A percentile compares a stretch with the other conserved stretches of the same genome.
phyloP scores from a whole-genome alignment of 1,140 invertebrate species.

The Bombus ignitus region DNA sequence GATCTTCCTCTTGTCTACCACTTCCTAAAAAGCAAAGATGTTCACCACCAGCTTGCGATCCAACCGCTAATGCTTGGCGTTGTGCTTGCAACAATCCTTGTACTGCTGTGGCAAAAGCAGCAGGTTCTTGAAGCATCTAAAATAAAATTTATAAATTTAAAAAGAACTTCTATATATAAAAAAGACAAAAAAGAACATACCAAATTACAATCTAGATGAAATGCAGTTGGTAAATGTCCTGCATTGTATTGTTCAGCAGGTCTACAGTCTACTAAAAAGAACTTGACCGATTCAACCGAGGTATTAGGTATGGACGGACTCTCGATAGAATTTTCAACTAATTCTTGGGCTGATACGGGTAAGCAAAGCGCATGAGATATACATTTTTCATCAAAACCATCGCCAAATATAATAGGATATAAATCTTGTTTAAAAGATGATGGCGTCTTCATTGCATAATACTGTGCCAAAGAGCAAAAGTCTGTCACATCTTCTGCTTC shows the following conservation, averaged over 20 bases:
- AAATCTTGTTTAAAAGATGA: slow-evolving; percentile 93
- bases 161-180: slow-evolving; percentile 9
- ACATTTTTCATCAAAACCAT: slow-evolving; percentile 81
- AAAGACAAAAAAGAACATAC: slow-evolving; percentile 79
- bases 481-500: slow-evolving; percentile 98
- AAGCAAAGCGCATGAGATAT: slow-evolving; percentile 95
- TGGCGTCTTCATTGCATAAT: slow-evolving; percentile 96
- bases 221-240: slow-evolving; percentile 97
- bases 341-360: slow-evolving; percentile 94
- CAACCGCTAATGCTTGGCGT: slow-evolving; percentile 93
- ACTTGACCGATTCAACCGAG: slow-evolving; percentile 87
- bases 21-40: slow-evolving; percentile 99
- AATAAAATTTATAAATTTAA: slow-evolving; percentile 8
- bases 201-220: slow-evolving; percentile 98
- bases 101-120: slow-evolving; percentile 96
- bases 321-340: slow-evolving; percentile 90
- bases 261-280: slow-evolving; percentile 98
- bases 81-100: slow-evolving; percentile 96
- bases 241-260: slow-evolving; percentile 98
- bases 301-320: slow-evolving; percentile 83
- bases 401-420: slow-evolving; percentile 84
- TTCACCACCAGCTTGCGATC: slow-evolving; percentile 95
- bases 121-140: slow-evolving; percentile 91
- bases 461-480: slow-evolving; percentile 97
- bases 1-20: slow-evolving; percentile 97